Percentiles rank a stretch among this genome's conserved stretches.
These are phyloP conservation scores for Zelostemma sp. DNA, from an alignment of 1,140 invertebrate species.

Conservation along the genomic window DNA sequence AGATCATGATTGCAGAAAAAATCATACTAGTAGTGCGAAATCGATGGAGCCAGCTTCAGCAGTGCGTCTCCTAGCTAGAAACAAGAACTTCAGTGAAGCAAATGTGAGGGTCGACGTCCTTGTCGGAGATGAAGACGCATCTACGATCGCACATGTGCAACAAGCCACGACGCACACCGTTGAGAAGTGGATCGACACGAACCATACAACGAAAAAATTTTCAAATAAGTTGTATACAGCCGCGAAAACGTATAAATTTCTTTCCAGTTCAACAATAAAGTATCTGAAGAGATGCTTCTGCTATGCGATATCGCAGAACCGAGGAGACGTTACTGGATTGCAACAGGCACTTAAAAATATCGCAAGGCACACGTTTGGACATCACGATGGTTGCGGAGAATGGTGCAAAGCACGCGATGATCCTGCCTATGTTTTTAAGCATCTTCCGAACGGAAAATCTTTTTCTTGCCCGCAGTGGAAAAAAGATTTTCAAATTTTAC, in stretches of 20 bases:
- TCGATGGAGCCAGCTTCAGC: constrained; percentile 14
- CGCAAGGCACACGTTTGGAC: constrained; percentile 21
- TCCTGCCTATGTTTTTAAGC: constrained; percentile 13
- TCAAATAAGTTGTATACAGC: constrained; percentile 15
- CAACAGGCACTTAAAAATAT: constrained; percentile 21
- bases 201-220: constrained; percentile 34
- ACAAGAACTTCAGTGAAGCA: constrained; percentile 11
- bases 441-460: constrained; percentile 14
- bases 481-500: constrained; percentile 17
- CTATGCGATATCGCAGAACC: constrained; percentile 24
- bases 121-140: constrained; percentile 38
- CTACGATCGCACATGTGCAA: constrained; percentile 24
- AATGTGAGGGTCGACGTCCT: constrained; percentile 24
- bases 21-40: constrained; percentile 16
- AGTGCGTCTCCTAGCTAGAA: background rate
- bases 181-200: constrained; percentile 32
- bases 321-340: constrained; percentile 16
- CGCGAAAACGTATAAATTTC: constrained; percentile 19
- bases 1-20: constrained; percentile 21
- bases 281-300: constrained; percentile 35
- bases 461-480: constrained; percentile 11
- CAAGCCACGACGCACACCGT: constrained; percentile 5
- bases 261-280: constrained; percentile 16
- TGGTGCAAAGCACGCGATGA: constrained; percentile 30
- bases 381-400: constrained; percentile 27